Evolutionary conservation across 1,140 invertebrate species (phyloP).

Genomic region (Dendrolimus kikuchii): DNA sequence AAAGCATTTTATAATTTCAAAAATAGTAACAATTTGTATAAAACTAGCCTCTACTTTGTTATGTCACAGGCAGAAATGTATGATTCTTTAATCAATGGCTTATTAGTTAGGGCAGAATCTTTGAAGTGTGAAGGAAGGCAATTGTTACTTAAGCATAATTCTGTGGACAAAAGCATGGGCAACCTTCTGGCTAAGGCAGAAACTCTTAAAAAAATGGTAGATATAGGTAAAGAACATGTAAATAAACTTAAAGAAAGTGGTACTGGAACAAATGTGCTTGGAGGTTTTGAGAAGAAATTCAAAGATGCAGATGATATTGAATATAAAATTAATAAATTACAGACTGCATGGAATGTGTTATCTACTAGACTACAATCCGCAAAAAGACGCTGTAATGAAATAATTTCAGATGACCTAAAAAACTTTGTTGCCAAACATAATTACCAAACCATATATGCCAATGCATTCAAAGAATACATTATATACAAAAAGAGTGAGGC

Average conservation of each 20-base stretch:
- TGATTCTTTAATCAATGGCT: slow-evolving; percentile 51
- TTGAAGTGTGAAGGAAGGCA: slow-evolving; percentile 58
- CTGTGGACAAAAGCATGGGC: slow-evolving; percentile 56
- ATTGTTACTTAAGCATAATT: slow-evolving; percentile 51
- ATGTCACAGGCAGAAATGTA: slow-evolving; percentile 58
- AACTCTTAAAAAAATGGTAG: slow-evolving; percentile 41
- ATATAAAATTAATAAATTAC: slow-evolving; percentile 51
- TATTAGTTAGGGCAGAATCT: slow-evolving; percentile 52
- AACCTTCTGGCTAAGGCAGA: slow-evolving; percentile 53
- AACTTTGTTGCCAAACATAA: slow-evolving; percentile 53
- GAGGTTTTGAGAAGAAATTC: slow-evolving; percentile 54
- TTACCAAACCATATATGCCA: slow-evolving; percentile 42
- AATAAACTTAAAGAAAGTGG: slow-evolving; percentile 35
- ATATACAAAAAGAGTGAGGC: slow-evolving; percentile 46
- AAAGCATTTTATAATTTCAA: slow-evolving; percentile 60
- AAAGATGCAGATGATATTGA: slow-evolving; percentile 41
- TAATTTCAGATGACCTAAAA: slow-evolving; percentile 45
- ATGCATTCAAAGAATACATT: slow-evolving; percentile 42
- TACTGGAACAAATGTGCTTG: slow-evolving; percentile 41
- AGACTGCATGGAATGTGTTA: slow-evolving; percentile 51
- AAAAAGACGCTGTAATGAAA: slow-evolving; percentile 54
- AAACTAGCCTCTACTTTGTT: slow-evolving; percentile 60
- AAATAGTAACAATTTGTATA: slow-evolving; percentile 53
- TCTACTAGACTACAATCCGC: slow-evolving; percentile 57
- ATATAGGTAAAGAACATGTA: slow-evolving; percentile 46